Conservation (phyloP, 1,140 invertebrate species). For the Venustaconcha ellipsiformis region DNA sequence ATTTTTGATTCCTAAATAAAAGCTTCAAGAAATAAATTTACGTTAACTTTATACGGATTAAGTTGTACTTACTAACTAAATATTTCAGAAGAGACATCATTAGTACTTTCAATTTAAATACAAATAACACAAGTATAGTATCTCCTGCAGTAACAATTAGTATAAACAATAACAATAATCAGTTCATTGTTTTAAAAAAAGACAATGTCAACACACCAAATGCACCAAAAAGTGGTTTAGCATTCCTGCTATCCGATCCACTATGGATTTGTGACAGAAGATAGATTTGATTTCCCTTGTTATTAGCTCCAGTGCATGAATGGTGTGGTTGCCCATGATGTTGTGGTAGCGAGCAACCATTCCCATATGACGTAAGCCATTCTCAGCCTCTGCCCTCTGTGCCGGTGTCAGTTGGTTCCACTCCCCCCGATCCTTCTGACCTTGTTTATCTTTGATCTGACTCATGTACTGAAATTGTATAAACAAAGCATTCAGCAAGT, state of each 20-base stretch:
- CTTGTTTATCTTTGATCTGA: constrained; percentile 70
- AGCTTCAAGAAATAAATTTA: too few species aligned
- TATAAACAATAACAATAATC: too few species aligned
- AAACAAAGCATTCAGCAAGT: too few species aligned
- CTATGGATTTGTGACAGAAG: constrained; percentile 91
- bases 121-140: too few species aligned
- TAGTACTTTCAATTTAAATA: too few species aligned
- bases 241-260: constrained; percentile 94
- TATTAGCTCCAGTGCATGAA: constrained; percentile 84
- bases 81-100: too few species aligned
- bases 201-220: constrained; percentile 77
- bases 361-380: constrained; percentile 82
- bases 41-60: too few species aligned
- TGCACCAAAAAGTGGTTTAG: constrained; percentile 94
- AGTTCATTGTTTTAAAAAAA: too few species aligned
- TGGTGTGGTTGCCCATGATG: constrained; percentile 90
- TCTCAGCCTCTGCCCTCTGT: constrained; percentile 83
- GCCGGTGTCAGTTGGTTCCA: constrained; percentile 78
- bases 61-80: too few species aligned
- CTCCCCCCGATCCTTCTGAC: constrained; percentile 77
- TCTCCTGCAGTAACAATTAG: too few species aligned
- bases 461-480: constrained; percentile 65
- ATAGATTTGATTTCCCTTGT: constrained; percentile 86
- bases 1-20: too few species aligned
- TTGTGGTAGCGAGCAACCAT: constrained; percentile 92